Percentiles rank a stretch among this genome's conserved stretches.
Evolutionary conservation across 2,888 invertebrate species (phyloP).

Genomic region (Zygothrica quintamaculata): DNA sequence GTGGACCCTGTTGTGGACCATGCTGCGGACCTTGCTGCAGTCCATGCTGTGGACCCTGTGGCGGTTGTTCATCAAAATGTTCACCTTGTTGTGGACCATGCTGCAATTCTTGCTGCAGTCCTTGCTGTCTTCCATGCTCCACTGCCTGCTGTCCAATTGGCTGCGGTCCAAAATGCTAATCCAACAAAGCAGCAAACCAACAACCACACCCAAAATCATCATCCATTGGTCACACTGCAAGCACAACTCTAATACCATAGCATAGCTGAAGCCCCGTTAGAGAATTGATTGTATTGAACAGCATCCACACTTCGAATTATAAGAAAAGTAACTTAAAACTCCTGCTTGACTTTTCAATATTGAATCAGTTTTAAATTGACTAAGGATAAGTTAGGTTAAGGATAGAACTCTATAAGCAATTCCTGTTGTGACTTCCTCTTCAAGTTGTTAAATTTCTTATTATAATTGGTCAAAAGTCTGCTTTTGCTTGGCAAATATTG

Average conservation of each 20-base stretch:
- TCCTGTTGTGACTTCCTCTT: no score
- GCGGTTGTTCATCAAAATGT: conserved; percentile 26
- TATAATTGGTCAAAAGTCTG: neutral
- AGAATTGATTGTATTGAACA: conserved; percentile 48
- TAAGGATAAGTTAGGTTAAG: no score
- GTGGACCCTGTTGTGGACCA: conserved; percentile 23
- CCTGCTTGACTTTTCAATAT: neutral
- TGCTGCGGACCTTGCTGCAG: conserved; percentile 44
- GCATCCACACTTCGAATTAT: conserved; percentile 14
- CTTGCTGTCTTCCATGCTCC: conserved; percentile 11
- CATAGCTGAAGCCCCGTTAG: conserved; percentile 48
- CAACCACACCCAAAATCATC: no score
- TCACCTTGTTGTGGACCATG: conserved; percentile 25
- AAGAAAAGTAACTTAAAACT: neutral
- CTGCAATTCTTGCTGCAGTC: conserved; percentile 26
- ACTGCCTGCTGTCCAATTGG: no score
- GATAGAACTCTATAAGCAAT: no score
- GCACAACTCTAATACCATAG: conserved; percentile 30
- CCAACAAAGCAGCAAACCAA: no score
- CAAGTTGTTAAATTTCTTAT: no score
- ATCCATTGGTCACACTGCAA: no score
- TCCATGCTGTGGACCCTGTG: neutral
- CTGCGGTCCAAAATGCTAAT: conserved; percentile 31
- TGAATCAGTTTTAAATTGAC: neutral
- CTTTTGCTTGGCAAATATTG: conserved; percentile 3